A percentile compares a stretch with the other conserved stretches of the same genome.
These are phyloP conservation scores for Amphipyra berbera DNA, from an alignment of 2,888 invertebrate genomes.

Conservation along the genomic window DNA sequence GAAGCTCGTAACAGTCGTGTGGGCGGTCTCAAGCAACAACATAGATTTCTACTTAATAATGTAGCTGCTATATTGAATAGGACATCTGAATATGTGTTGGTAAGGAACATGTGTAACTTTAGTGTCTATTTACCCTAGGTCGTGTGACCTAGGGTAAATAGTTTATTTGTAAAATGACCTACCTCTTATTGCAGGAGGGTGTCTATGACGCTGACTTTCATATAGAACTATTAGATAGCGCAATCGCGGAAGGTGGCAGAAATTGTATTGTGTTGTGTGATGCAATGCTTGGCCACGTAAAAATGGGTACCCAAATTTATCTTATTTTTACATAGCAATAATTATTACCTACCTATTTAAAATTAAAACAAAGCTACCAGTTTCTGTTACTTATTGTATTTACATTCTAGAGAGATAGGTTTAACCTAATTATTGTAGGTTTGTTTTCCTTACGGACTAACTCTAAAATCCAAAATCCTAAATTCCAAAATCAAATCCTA, in stretches of 20 bases:
- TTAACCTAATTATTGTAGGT: no score
- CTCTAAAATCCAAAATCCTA: no score
- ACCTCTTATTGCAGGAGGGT: slow-evolving; percentile 88
- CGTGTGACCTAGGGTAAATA: no score
- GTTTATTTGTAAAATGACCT: neutral
- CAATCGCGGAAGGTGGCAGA: slow-evolving; percentile 91
- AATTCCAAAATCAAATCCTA: no score
- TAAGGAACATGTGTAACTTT: slow-evolving; percentile 58
- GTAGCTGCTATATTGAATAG: slow-evolving; percentile 90
- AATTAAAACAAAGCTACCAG: no score
- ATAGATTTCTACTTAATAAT: slow-evolving; percentile 92
- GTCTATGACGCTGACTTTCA: slow-evolving; percentile 92
- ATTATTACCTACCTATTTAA: no score
- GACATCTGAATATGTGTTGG: slow-evolving; percentile 89
- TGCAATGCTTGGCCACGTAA: slow-evolving; percentile 91
- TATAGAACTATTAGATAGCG: slow-evolving; percentile 90
- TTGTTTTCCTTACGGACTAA: no score
- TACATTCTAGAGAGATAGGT: no score
- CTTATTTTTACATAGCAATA: neutral
- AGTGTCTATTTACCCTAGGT: no score
- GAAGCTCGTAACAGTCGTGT: slow-evolving; percentile 89
- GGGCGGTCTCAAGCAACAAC: slow-evolving; percentile 83
- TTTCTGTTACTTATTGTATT: no score
- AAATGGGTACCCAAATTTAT: slow-evolving; percentile 86
- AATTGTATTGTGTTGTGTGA: slow-evolving; percentile 92